Base-by-base conservation (phyloP, 1,140 invertebrate species). In the Drosophila parabipectinata region DNA sequence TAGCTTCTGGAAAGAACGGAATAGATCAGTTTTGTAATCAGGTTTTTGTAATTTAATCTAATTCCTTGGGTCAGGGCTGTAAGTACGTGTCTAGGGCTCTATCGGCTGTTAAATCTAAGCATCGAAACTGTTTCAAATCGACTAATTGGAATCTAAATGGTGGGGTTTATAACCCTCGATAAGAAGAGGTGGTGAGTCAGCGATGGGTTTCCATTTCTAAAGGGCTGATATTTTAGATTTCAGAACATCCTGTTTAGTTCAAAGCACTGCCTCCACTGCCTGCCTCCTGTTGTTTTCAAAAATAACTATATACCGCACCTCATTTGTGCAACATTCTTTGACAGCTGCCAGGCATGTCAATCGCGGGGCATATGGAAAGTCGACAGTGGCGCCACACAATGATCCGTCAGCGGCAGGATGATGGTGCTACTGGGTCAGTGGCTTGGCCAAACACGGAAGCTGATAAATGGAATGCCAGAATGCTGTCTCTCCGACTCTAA, bases 341-440 rank as follows among this genome's bases (percentile, higher is more conserved):
- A 67, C 79, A 83, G 80, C 79, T 82, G 79, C 69, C 79, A 83
- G 66, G 74, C 79, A 74, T 71, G 80, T 82, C 79, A 82, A 74
- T 79, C 69, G 67, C 54, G 56, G 51, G 47, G 44, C 28, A 60
- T 54, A 28, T 67, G 55, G 12, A 41, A 57, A 45, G 2, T 48
- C 66, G 63, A 64, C 61, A 60, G 51, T 72, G 73, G 39, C 75
- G 66, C 59, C 73, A 73, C 51, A 73, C 73, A 69, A 76, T 50
- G 58, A 54, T 28, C 21, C 21, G 21, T 21, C 21, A 21, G 12
- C 37, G 12, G 34, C 6, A 28, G 28, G 21, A 21, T 21, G 21
- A 21, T 21, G 21, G 21, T 73, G 62, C 24, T 61, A 41, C 61
- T 53, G 61, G 47, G 59, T 32, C 61, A 57, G 10, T 53, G 57